Evolutionary conservation across 1,140 invertebrate species (phyloP), one percentile per base, ranked within the genome.

Genomic region (Dendroctonus valens): DNA sequence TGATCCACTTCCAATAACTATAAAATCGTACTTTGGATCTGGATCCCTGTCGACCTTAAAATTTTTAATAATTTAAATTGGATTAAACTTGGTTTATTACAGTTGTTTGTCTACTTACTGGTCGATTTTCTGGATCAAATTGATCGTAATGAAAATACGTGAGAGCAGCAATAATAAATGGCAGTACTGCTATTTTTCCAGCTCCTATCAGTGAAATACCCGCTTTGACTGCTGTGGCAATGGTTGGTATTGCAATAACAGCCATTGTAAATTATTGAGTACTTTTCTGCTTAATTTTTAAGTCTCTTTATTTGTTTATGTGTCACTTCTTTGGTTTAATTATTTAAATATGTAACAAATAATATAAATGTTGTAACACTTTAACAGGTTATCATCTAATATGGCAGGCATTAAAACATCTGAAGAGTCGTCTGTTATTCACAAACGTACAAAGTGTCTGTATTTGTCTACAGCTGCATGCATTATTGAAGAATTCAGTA

Each of bases 131-230:
- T 0, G 92, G 92, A 76, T 94, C 92, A 72, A 92, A 87, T 2
- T 91, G 79, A 68, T 93, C 91, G 75, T 94, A 94, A 78, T 92
- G 87, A 77, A 90, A 93, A 73, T 93, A 94, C 0, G 90, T 88
- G 48, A 95, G 79, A 0, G 89, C 84, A 0, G 87, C 90, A 52
- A 95, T 79, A 64, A 94, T 83, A 37, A 88, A 83, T 0, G 93
- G 92, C 37, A 94, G 79, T 68, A 93, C 86, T 15, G 89, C 83
- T 0, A 92, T 75, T 69, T 91, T 90, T 52, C 86, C 84, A 3
- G 88, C 78, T 0, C 90, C 89, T 2, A 87, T 82, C 0, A 91
- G 78, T 0, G 86, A 76, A 1, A 87, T 82, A 0, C 89, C 88
- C 7, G 87, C 77, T 75, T 91, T 91, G 5, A 89, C 80, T 14